Evolutionary conservation across 2,113 vertebrate species (phyloP), one percentile per base, ranked within the genome.

Genomic region (Gymnogyps californianus): DNA sequence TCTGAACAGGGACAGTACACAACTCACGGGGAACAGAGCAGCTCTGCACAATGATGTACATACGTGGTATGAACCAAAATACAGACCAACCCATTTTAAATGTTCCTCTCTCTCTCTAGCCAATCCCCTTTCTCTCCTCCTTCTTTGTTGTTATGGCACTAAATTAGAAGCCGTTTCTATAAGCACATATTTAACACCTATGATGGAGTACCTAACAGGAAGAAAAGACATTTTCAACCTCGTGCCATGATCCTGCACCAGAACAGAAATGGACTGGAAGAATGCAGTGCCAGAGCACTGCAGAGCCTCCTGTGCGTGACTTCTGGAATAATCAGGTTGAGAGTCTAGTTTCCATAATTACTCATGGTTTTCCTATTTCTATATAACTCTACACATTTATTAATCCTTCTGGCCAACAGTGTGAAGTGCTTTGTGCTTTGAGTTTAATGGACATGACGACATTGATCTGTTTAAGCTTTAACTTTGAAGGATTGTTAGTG

Each of bases 401-500:
- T 67, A 90, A 96, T 97, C 71, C 80, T 90, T 82, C 72, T 83
- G 70, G 36, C 70, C 90, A 96, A 44, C 67, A 96, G 62, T 0
- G 2, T 78, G 65, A 76, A 2, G 8, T 85, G 59, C 49, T 82
- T 93, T 95, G 44, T 93, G 12, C 8, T 95, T 77, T 72, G 85
- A 90, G 28, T 79, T 96, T 93, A 93, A 76, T 51, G 67, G 75
- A 81, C 20, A 62, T 46, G 69, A 89, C 24, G 49, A 90, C 65
- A 95, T 57, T 5, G 3, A 93, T 93, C 36, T 90, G 65, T 38
- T 94, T 36, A 78, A 93, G 58, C 62, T 95, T 85, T 89, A 77
- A 92, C 61, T 95, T 78, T 69, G 61, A 96, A 87, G 72, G 93
- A 96, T 46, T 64, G n/a, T 54, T 85, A 86, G 29, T 80, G 76